phyloP scores from a whole-genome alignment of 2,888 invertebrate genomes.

The Clusia tigrina region DNA sequence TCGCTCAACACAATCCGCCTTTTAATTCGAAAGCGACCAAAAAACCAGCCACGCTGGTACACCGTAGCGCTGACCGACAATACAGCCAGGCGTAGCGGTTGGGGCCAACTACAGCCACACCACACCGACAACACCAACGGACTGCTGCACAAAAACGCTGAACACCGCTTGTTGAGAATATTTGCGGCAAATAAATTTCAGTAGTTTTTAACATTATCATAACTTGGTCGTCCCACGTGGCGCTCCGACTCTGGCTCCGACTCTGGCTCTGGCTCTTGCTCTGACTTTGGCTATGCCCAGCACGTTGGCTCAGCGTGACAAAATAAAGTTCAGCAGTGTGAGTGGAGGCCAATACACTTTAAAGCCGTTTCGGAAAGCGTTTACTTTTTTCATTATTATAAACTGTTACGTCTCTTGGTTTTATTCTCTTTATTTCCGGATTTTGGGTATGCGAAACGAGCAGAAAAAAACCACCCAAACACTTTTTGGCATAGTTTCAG shows the following conservation, averaged over 20 bases:
- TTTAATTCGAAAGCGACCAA: slow-evolving; percentile 1
- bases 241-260: too few species aligned
- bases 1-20: slow-evolving; percentile 7
- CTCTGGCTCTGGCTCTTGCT: not conserved
- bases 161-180: not conserved
- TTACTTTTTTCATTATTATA: slow-evolving; percentile 17
- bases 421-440: slow-evolving; percentile 50
- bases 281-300: slow-evolving; percentile 26
- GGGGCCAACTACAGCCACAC: not conserved
- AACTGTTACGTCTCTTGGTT: slow-evolving; percentile 46
- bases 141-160: not conserved
- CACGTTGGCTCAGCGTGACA: slow-evolving; percentile 14
- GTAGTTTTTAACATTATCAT: slow-evolving; percentile 56
- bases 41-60: slow-evolving; percentile 2
- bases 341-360: not conserved
- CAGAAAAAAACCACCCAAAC: not conserved
- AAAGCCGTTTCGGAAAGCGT: not conserved
- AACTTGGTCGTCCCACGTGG: slow-evolving; percentile 57
- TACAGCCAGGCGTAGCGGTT: not conserved
- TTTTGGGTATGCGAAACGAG: not conserved
- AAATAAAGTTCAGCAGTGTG: slow-evolving; percentile 7
- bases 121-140: not conserved
- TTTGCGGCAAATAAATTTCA: slow-evolving; percentile 43
- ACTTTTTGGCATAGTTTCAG: slow-evolving; percentile 19
- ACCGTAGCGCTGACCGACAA: not conserved